Evolutionary conservation across 2,113 vertebrate genomes (phyloP).

Genomic region (Myiagra hebetior): DNA sequence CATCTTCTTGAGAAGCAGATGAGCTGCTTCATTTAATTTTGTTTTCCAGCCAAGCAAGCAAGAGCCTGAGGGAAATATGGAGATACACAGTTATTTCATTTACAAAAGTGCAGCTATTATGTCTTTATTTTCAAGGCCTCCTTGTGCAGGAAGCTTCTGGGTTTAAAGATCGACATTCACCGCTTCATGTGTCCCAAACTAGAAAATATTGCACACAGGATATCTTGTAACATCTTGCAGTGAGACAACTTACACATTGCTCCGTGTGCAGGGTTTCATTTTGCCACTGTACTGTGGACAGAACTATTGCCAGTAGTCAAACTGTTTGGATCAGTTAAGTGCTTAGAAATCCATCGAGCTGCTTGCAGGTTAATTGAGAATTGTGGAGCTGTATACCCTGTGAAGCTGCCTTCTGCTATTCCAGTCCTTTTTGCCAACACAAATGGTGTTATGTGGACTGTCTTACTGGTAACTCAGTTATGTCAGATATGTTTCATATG

Average conservation of each 20-base stretch:
- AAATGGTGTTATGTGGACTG: neutral
- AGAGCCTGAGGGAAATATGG: neutral
- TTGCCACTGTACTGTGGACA: neutral
- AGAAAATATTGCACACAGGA: neutral
- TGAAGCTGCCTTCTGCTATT: neutral
- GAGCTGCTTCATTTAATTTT: neutral
- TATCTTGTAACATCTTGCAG: neutral
- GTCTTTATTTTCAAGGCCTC: neutral
- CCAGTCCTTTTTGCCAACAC: neutral
- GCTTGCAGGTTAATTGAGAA: neutral
- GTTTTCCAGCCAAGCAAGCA: neutral
- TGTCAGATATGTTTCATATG: neutral
- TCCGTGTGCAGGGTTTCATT: neutral
- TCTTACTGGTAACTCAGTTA: neutral
- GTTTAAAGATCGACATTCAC: neutral
- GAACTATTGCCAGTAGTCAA: neutral
- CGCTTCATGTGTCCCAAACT: neutral
- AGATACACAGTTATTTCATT: neutral
- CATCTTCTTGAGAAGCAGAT: neutral
- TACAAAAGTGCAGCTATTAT: neutral
- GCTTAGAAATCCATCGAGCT: neutral
- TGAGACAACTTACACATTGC: neutral
- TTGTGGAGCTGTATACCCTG: neutral
- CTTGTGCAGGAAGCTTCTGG: neutral
- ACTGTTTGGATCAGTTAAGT: neutral